Percentiles rank a stretch among this genome's conserved stretches.
Conservation (phyloP, 2,888 invertebrate species). For the Lathronympha strigana region DNA sequence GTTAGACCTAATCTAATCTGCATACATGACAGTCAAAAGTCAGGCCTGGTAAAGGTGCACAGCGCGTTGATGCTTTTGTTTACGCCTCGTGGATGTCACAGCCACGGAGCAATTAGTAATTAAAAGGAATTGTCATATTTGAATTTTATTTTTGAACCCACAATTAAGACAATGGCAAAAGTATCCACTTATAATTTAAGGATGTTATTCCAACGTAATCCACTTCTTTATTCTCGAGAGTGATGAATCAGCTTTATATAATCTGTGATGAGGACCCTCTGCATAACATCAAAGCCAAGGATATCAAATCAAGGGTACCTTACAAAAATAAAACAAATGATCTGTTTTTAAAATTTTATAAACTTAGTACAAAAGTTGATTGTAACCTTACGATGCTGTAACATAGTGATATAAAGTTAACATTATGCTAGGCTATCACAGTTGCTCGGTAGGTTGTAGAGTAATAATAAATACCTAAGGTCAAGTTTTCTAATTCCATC, state of each 20-base stretch:
- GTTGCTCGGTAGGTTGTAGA: constrained; percentile 68
- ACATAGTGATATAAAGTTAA: constrained; percentile 41
- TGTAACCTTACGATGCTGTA: constrained; percentile 29
- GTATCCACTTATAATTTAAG: too few relatives aligned
- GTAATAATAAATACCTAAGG: constrained; percentile 41
- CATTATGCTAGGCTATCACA: constrained; percentile 78
- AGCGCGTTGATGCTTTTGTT: too few relatives aligned
- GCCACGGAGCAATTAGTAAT: too few relatives aligned
- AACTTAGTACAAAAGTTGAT: constrained; percentile 42
- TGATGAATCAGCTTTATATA: not conserved
- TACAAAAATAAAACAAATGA: constrained; percentile 26
- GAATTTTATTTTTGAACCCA: too few relatives aligned
- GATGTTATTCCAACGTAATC: not conserved
- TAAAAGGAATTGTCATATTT: too few relatives aligned
- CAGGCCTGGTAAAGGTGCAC: too few relatives aligned
- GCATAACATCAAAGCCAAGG: not conserved
- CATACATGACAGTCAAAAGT: too few relatives aligned
- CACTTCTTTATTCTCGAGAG: not conserved
- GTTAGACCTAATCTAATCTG: too few relatives aligned
- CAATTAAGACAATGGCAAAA: too few relatives aligned
- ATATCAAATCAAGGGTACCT: not conserved
- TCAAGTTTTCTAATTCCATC: too few relatives aligned
- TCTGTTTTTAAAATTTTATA: constrained; percentile 33
- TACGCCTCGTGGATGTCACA: too few relatives aligned
- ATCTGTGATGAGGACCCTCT: constrained; percentile 11